phyloP scores from a whole-genome alignment of 2,888 invertebrate genomes.

The Xylophagus ater region DNA sequence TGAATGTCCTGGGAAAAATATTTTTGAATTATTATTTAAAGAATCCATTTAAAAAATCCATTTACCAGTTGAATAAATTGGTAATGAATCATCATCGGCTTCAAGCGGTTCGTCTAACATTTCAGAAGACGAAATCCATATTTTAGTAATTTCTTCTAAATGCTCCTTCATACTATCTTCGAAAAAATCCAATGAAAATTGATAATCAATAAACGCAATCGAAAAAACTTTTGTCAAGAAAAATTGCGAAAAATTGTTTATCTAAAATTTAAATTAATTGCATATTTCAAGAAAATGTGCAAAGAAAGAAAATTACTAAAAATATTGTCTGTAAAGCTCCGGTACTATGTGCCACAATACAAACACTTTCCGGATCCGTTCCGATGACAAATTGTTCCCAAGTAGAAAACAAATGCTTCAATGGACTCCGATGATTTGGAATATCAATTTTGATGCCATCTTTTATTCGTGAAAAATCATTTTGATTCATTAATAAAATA shows the following conservation, averaged over 20 bases:
- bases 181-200: constrained; percentile 42
- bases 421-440: constrained; percentile 46
- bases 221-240: constrained; percentile 58
- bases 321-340: constrained; percentile 57
- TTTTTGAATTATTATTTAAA: background rate
- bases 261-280: constrained; percentile 28
- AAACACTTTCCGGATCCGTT: constrained; percentile 49
- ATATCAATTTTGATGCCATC: constrained; percentile 42
- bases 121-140: constrained; percentile 50
- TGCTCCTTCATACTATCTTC: constrained; percentile 18
- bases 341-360: constrained; percentile 69
- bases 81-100: constrained; percentile 46
- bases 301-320: constrained; percentile 28
- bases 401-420: constrained; percentile 52
- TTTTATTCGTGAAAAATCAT: constrained; percentile 47
- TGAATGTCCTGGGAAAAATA: constrained; percentile 41
- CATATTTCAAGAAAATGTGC: background rate
- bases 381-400: constrained; percentile 55
- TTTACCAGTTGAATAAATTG: too few species aligned
- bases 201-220: constrained; percentile 67
- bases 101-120: constrained; percentile 41
- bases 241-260: constrained; percentile 43
- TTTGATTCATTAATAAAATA: constrained; percentile 62
- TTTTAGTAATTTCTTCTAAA: constrained; percentile 39
- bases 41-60: background rate